Base-by-base conservation (phyloP, 2,888 invertebrate genomes). In the Drosophila buzzatii region DNA sequence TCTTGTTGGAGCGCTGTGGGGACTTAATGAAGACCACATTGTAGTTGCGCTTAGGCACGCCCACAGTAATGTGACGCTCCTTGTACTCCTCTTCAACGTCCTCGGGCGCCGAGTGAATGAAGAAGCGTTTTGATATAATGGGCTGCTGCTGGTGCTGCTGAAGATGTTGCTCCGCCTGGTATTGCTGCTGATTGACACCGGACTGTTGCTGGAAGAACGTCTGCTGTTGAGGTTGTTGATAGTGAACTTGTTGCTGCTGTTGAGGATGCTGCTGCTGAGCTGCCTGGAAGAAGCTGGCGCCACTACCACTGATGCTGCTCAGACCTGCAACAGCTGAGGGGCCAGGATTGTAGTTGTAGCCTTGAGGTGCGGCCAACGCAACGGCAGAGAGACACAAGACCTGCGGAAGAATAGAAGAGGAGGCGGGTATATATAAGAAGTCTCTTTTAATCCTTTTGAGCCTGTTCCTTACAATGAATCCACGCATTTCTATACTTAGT, bases 21-120 rank as follows among this genome's bases (percentile, higher is more conserved):
- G 93, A 91, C 80, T 92, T 93, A 59, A 93, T 93, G 79, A 93
- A 93, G 20, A 93, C 92, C 31, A 93, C 92, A 58, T 93, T 92
- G 73, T 93, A 93, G 71, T 92, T 91, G 71, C 93, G 93, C 81
- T 91, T 92, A 70, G 92, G 91, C 65, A 92, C 91, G 56, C 93
- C 93, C n/a, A 92, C 89, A 3, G 92, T 91, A 41, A 93, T 90
- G 59, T 85, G 85, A 65, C 92, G 91, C 73, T 93, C 92, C 58
- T 90, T 91, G 66, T 84, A 89, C 4, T 91, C 90, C 55, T 92
- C 92, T 23, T 92, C 92, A 0, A 75, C 82, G 64, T 93, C 93
- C 75, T 93, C 93, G 47, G 93, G 93, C 0, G 93, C 93, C 3
- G 93, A 92, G 76, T 93, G 93, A 31, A 93, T 91, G 69, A 91